Evolutionary conservation across 2,888 invertebrate genomes (phyloP).

Genomic region (Rhabditoides inermis): DNA sequence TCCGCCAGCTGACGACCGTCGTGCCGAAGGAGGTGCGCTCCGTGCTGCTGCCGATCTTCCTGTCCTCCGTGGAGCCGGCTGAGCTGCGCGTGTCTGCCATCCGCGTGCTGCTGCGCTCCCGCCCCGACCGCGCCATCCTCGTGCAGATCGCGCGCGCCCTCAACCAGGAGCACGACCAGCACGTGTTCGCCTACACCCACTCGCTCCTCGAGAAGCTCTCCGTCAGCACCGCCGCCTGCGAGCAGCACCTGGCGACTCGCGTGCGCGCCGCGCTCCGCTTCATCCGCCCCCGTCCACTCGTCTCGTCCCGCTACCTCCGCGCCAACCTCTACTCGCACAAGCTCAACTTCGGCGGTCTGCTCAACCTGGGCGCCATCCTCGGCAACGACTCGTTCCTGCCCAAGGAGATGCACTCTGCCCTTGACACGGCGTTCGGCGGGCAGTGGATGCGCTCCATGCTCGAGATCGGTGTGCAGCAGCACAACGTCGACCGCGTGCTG

Average conservation of each 20-base stretch:
- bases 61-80: constrained; percentile 30
- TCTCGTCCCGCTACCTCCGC: constrained; percentile 19
- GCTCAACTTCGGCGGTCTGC: constrained; percentile 22
- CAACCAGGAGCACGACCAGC: constrained; percentile 29
- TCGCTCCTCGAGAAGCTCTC: constrained; percentile 29
- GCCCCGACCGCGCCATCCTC: constrained; percentile 32
- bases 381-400: constrained; percentile 33
- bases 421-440: constrained; percentile 38
- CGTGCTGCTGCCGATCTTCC: constrained; percentile 43
- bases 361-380: constrained; percentile 31
- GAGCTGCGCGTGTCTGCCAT: constrained; percentile 41
- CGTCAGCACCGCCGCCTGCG: constrained; percentile 31
- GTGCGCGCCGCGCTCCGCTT: constrained; percentile 15
- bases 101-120: constrained; percentile 32
- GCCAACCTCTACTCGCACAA: constrained; percentile 29
- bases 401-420: constrained; percentile 26
- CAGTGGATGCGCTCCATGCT: constrained; percentile 20
- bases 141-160: constrained; percentile 32
- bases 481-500: constrained; percentile 27
- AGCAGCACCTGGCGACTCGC: constrained; percentile 24
- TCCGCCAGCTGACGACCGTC: constrained; percentile 26
- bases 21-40: constrained; percentile 22
- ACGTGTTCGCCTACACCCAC: constrained; percentile 39
- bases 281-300: constrained; percentile 21
- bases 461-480: constrained; percentile 26